Base-by-base conservation (phyloP, 2,113 vertebrate genomes). In the Tautogolabrus adspersus region DNA sequence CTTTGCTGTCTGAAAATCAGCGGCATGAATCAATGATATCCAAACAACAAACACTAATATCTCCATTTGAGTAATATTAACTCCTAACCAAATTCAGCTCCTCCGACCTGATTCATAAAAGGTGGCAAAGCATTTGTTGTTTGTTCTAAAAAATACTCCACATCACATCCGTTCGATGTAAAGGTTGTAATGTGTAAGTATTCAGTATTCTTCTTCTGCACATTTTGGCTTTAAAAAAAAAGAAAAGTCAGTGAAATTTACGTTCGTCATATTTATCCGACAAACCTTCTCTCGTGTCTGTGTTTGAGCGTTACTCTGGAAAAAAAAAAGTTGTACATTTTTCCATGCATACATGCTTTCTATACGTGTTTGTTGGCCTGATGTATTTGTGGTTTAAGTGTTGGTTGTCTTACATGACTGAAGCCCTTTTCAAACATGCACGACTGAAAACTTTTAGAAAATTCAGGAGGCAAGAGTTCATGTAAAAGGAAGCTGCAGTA, bases 1-100 rank as follows among this genome's bases (percentile, higher is more conserved):
- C 66, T 90, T 90, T 38, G 67, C 73, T 61, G 55, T 89, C 38
- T 89, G 65, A 89, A 49, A 67, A 22, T 30, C 26, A 23, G 52
- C 12, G 67, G 56, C 75, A 49, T 49, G 47, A 73, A 23, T 76
- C 57, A n/a, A 26, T 57, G 11, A 15, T 13, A 18, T 69, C 38
- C 44, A 22, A 75, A 66, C 34, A 16, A 54, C 12, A 1, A 63
- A n/a, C 12, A 10, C n/a, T 34, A 12, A 15, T 11, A 38, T 19
- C 3, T 3, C 15, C 34, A 2, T n/a, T 8, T 52, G 49, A 52
- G 2, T n/a, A 49, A 18, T 1, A 49, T 19, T 15, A 49, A 8
- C 16, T 49, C 47, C 47, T 19, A 16, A 16, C 47, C 12, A 13
- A 18, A 49, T 18, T 19, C 16, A 18, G 15, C 7, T 19, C 16